Conservation (phyloP, 2,113 vertebrate genomes). For the Prionailurus viverrinus region DNA sequence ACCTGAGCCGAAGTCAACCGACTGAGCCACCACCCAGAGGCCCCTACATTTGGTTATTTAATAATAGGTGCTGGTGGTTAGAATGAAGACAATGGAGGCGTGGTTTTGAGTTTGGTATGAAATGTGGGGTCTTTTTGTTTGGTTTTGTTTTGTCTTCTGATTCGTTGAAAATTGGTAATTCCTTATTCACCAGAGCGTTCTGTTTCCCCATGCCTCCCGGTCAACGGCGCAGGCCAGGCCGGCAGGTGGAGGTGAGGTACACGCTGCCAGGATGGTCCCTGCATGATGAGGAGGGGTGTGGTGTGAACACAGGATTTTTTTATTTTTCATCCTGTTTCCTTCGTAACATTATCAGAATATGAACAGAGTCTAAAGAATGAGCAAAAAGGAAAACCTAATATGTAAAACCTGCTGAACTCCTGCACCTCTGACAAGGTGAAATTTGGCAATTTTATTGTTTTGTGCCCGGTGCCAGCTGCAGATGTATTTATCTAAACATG, state of each 20-base stretch:
- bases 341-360: slow-evolving; percentile 5
- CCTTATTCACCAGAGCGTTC: neutral
- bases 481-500: neutral
- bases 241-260: neutral
- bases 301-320: neutral
- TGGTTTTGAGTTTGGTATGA: neutral
- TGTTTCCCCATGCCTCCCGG: neutral
- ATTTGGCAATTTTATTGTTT: neutral
- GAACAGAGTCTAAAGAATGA: slow-evolving; percentile 24
- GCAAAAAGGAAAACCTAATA: neutral
- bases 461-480: neutral
- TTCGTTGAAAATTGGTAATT: neutral
- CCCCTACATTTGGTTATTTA: neutral
- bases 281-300: neutral
- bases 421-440: neutral
- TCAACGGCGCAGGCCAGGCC: neutral
- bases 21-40: too few relatives aligned
- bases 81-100: neutral
- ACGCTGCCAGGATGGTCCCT: neutral
- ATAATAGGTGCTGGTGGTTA: neutral
- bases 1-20: too few relatives aligned
- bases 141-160: neutral
- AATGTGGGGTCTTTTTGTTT: neutral
- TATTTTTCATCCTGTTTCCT: neutral
- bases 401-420: neutral